A percentile compares a stretch with the other conserved stretches of the same genome.
These are phyloP conservation scores for Hybognathus amarus DNA, from an alignment of 2,797 vertebrate species.

Conservation along the genomic window DNA sequence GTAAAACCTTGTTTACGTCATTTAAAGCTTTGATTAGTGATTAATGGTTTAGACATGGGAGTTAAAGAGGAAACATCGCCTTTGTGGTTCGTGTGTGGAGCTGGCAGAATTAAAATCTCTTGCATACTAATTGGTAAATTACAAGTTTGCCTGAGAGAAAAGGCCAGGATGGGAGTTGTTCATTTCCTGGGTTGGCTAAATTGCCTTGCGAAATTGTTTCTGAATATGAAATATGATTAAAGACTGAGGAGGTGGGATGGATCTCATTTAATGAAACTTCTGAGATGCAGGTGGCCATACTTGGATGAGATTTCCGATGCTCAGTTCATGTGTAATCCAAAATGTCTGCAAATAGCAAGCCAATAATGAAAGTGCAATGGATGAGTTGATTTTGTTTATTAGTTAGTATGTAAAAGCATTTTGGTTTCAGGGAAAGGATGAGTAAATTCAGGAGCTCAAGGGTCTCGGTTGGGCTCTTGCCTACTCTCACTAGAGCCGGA, in stretches of 20 bases:
- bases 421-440: conserved; percentile 8
- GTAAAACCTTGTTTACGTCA: conserved; percentile 7
- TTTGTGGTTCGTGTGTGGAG: conserved; percentile 54
- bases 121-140: conserved; percentile 68
- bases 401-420: neutral
- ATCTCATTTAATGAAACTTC: conserved; percentile 50
- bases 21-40: conserved; percentile 52
- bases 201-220: conserved; percentile 53
- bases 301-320: conserved; percentile 2
- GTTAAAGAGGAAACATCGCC: conserved; percentile 36
- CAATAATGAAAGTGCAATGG: neutral
- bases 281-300: conserved; percentile 28
- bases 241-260: conserved; percentile 50
- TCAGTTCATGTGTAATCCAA: neutral
- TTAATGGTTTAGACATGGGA: conserved; percentile 50
- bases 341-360: conserved; percentile 4
- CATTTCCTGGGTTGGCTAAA: conserved; percentile 54
- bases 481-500: neutral
- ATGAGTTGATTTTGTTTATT: conserved; percentile 3
- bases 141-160: conserved; percentile 53
- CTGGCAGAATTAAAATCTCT: conserved; percentile 58
- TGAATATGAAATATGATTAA: conserved; percentile 59
- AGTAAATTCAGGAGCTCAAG: conserved; percentile 3
- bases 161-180: conserved; percentile 54
- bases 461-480: neutral